Conservation (phyloP, 1,140 invertebrate genomes). For the Arctopsyche grandis region DNA sequence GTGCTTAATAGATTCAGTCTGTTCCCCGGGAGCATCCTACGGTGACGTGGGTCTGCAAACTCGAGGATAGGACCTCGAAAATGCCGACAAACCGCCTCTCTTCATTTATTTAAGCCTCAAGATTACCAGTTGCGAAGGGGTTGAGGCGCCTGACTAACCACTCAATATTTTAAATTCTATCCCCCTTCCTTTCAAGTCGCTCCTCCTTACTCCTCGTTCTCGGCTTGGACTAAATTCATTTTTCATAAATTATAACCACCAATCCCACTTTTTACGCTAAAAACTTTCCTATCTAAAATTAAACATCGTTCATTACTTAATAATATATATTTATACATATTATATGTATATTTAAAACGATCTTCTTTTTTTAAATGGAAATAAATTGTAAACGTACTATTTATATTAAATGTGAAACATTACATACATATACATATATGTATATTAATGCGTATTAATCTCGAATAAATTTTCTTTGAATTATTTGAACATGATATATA, state of each 20-base stretch:
- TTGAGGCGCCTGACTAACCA: background rate
- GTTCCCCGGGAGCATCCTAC: background rate
- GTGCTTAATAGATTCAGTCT: background rate
- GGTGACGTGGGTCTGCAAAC: background rate
- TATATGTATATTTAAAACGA: too few species aligned
- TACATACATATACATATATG: too few species aligned
- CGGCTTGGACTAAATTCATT: background rate
- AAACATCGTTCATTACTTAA: too few species aligned
- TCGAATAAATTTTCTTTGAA: too few species aligned
- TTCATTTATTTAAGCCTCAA: slow-evolving; percentile 22
- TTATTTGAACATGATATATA: too few species aligned
- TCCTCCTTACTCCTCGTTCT: background rate
- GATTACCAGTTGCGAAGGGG: background rate
- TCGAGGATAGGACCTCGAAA: background rate
- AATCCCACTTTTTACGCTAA: background rate
- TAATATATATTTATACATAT: too few species aligned
- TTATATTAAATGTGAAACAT: too few species aligned
- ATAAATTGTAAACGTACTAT: too few species aligned
- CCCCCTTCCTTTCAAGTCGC: background rate
- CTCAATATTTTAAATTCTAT: slow-evolving; percentile 17
- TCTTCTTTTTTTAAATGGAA: too few species aligned
- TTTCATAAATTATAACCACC: background rate
- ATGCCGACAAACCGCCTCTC: background rate
- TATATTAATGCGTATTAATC: too few species aligned
- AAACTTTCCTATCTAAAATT: too few species aligned